Evolutionary conservation across 2,797 vertebrate species (phyloP).

Genomic region (Gambelia wislizenii): DNA sequence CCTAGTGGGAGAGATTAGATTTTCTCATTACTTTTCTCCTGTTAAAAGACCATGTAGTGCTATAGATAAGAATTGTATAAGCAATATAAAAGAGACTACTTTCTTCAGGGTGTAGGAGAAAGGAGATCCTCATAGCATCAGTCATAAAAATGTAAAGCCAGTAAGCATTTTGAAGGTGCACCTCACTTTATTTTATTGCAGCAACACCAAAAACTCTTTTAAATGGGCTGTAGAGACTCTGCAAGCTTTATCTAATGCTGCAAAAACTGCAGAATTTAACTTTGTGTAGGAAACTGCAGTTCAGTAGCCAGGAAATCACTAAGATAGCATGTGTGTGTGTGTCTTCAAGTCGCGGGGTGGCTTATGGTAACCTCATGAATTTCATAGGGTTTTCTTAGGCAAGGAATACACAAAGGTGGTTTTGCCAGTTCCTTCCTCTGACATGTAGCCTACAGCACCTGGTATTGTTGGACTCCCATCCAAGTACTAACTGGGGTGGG

Average conservation of each 20-base stretch:
- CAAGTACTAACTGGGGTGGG: too few species aligned
- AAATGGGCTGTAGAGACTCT: neutral
- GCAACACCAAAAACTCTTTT: neutral
- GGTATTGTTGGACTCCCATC: too few species aligned
- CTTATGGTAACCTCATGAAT: neutral
- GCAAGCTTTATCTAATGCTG: slow-evolving; percentile 1
- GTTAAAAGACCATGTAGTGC: slow-evolving; percentile 52
- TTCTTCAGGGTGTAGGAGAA: slow-evolving; percentile 46
- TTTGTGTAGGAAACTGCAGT: neutral
- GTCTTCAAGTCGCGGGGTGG: neutral
- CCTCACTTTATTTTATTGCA: neutral
- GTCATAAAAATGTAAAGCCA: slow-evolving; percentile 55
- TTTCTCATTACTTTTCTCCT: slow-evolving; percentile 54
- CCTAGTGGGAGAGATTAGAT: slow-evolving; percentile 49
- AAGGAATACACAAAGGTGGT: too few species aligned
- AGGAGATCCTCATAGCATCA: slow-evolving; percentile 46
- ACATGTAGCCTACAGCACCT: too few species aligned
- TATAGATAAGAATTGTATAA: slow-evolving; percentile 57
- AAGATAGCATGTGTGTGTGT: neutral
- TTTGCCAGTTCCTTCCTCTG: too few species aligned
- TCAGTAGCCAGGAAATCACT: neutral
- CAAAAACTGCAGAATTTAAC: neutral
- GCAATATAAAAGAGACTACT: slow-evolving; percentile 51
- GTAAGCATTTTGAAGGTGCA: neutral
- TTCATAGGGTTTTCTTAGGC: neutral